Evolutionary conservation across 2,113 vertebrate species (phyloP), one percentile per base, ranked within the genome.

Genomic region (Xiphorhynchus elegans): DNA sequence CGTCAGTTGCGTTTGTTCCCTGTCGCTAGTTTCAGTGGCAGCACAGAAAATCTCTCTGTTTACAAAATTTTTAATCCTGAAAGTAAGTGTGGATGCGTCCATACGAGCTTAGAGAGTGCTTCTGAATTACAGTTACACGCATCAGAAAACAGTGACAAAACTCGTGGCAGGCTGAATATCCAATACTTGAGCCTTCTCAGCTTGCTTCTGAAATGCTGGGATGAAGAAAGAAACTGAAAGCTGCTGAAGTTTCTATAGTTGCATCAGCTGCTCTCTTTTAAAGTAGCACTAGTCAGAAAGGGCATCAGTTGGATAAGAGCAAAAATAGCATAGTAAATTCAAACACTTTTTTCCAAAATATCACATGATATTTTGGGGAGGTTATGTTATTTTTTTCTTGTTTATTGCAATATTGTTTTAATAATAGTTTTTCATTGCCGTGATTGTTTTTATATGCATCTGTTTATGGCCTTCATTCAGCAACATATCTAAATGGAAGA

Each of bases 1-100:
- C 98, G 1, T 97, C 98, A 4, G 97, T 97, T 1, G 97, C 98
- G 5, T 98, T 98, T 94, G 97, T 98, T 87, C 97, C 98, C 7
- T 98, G 97, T 97, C 98, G 35, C 87, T 98, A 97, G 96, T 52
- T 90, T 79, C 79, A 84, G 49, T 42, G 28, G 64, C 35, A 59
- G 50, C 58, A 40, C 59, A 56, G 56, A 68, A 91, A 67, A 67
- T 78, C 92, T 1, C 44, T 72, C 49, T 50, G 76, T 90, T 96
- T 96, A 93, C 91, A 96, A 63, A 67, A 55, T 23, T 80, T 68
- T 85, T 83, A 94, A 74, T 87, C 70, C 86, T 12, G 6, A 84
- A 95, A 89, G 63, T 74, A 86, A 93, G 73, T 40, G 62, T 77
- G 84, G 77, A 66, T 79, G 56, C 69, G 89, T 80, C 77, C 67